These are phyloP conservation scores for Ursus arctos DNA, from an alignment of 2,113 vertebrate species.

Conservation along the genomic window DNA sequence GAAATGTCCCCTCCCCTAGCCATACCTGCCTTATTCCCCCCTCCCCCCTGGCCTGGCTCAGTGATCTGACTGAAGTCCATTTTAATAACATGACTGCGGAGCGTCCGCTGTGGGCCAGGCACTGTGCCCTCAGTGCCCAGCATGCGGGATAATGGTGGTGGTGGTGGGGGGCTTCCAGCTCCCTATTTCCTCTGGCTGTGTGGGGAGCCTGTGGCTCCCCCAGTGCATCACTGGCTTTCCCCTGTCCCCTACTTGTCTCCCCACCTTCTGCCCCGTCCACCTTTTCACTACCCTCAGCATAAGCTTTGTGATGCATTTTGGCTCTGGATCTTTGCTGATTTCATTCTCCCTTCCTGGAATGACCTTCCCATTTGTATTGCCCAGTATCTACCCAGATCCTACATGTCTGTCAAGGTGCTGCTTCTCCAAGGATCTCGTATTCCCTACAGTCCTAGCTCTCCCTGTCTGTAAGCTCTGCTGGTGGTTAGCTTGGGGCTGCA, in stretches of 20 bases:
- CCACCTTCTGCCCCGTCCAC: too few species aligned
- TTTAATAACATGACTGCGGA: background rate
- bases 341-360: conserved; percentile 84
- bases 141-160: background rate
- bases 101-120: background rate
- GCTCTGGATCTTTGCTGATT: background rate
- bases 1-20: background rate
- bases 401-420: background rate
- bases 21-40: background rate
- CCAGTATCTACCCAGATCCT: background rate
- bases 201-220: background rate
- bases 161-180: background rate
- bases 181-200: background rate
- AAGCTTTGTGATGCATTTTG: background rate
- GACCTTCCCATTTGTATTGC: conserved; percentile 80
- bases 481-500: background rate
- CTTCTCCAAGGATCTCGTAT: background rate
- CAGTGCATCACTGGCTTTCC: background rate
- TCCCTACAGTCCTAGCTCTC: background rate
- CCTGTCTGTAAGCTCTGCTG: rapidly evolving
- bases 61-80: background rate
- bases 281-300: background rate
- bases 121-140: background rate
- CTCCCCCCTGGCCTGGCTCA: background rate
- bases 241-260: background rate